Evolutionary conservation across 2,888 invertebrate species (phyloP).

Genomic region (Drosophila meridionalis): DNA sequence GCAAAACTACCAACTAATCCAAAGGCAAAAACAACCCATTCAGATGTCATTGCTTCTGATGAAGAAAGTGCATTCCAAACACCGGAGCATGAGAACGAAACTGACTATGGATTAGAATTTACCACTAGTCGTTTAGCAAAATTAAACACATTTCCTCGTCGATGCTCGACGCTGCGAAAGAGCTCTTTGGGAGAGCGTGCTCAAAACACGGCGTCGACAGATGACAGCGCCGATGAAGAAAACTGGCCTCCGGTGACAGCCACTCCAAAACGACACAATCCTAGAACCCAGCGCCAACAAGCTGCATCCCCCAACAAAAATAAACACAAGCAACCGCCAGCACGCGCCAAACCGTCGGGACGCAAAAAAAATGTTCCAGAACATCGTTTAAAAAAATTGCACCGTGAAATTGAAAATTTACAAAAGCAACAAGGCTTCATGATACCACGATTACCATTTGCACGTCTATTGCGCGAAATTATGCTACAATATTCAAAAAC

Average conservation of each 20-base stretch:
- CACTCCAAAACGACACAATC: background rate
- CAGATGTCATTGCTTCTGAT: background rate
- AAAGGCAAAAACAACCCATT: background rate
- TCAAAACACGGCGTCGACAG: background rate
- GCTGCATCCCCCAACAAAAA: background rate
- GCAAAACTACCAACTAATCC: background rate
- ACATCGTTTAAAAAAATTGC: constrained; percentile 1
- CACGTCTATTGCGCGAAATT: constrained; percentile 85
- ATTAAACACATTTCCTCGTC: constrained; percentile 21
- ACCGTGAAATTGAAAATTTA: constrained; percentile 48
- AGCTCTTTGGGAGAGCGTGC: background rate
- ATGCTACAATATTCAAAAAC: constrained; percentile 60
- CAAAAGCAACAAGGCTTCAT: constrained; percentile 57
- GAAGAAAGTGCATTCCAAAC: constrained; percentile 39
- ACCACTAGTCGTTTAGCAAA: constrained; percentile 43
- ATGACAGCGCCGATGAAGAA: constrained; percentile 21
- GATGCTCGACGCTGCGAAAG: constrained; percentile 54
- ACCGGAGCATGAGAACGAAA: constrained; percentile 24
- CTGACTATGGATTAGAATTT: constrained; percentile 65
- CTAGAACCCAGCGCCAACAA: background rate
- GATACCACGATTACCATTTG: constrained; percentile 85
- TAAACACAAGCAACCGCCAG: background rate
- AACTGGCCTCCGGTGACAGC: constrained; percentile 21
- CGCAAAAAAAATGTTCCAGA: constrained; percentile 47
- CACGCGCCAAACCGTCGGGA: background rate